Conservation (phyloP, 2,797 vertebrate genomes). For the Mormyrops boulengeri region DNA sequence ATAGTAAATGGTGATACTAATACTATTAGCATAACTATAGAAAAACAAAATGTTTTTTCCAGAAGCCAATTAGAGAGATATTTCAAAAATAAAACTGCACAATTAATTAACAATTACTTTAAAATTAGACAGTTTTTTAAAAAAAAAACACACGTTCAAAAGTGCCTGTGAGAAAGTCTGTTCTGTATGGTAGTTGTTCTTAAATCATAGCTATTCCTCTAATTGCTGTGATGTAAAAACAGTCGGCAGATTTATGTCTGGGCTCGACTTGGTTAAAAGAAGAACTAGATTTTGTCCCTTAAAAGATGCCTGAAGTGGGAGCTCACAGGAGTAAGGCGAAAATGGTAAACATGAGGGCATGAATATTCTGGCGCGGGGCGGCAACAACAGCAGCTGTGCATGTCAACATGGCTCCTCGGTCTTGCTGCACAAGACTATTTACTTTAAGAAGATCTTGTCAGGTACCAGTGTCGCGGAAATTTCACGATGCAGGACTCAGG, state of each 20-base stretch:
- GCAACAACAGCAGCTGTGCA: not conserved
- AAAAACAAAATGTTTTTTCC: not conserved
- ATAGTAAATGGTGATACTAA: not conserved
- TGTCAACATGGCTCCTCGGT: not conserved
- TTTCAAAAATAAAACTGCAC: not conserved
- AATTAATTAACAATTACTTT: not conserved
- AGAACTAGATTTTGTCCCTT: slow-evolving; percentile 10
- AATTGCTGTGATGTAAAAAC: slow-evolving; percentile 12
- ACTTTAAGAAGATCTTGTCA: not conserved
- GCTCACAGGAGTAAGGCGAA: not conserved
- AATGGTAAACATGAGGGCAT: not conserved
- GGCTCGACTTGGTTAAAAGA: slow-evolving; percentile 4
- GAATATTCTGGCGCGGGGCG: not conserved
- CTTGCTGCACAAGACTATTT: not conserved
- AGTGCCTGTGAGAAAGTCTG: not conserved
- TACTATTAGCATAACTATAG: not conserved
- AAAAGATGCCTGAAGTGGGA: not conserved
- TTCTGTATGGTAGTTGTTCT: not conserved
- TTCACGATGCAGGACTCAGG: no score
- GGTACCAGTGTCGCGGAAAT: not conserved
- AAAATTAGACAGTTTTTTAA: not conserved
- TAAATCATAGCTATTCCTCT: slow-evolving; percentile 1
- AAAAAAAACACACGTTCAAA: not conserved
- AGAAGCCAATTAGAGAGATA: not conserved
- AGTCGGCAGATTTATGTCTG: slow-evolving; percentile 2